Evolutionary conservation across 2,113 vertebrate genomes (phyloP), one percentile per base, ranked within the genome.

Genomic region (Seriola rivoliana): DNA sequence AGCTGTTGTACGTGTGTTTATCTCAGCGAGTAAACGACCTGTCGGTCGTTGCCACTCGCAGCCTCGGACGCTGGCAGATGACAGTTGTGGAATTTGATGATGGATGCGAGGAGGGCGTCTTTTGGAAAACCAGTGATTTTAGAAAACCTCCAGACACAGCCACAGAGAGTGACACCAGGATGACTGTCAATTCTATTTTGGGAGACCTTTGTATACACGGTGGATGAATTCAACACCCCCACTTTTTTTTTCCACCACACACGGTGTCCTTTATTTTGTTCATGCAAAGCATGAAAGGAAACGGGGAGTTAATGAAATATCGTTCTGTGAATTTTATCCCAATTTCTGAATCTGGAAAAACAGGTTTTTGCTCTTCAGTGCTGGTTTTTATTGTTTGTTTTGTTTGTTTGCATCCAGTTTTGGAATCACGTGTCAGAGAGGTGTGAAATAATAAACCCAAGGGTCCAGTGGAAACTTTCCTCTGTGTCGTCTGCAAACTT

Each of bases 71-170:
- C 21, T 57, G 29, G 14, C 17, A 70, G 36, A 71, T n/a, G 58
- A 50, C 50, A 71, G 40, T 57, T 42, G 67, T 58, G 32, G 67
- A 59, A 58, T 71, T 40, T 48, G 48, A 8, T 50, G 48, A 50
- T 19, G 16, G 16, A 50, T 46, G 12, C 58, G 13, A 50, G 59
- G 64, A 64, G 17, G 58, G 29, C 32, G 69, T 60, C 54, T 63
- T 50, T 64, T 32, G 8, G n/a, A 71, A 78, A 78, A 75, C 64
- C 66, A 42, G 58, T 52, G 9, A 75, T 80, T 80, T 75, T 17
- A 59, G 50, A 75, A 63, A 29, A 64, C 38, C 57, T 75, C 60
- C 25, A n/a, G 3, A 67, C 59, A 55, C 69, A 3, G 44, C 57
- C 63, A 3, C 55, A 50, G 55, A 2, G 9, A 74, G 60, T 44